Evolutionary conservation across 2,113 vertebrate genomes (phyloP).

Genomic region (Odocoileus virginianus): DNA sequence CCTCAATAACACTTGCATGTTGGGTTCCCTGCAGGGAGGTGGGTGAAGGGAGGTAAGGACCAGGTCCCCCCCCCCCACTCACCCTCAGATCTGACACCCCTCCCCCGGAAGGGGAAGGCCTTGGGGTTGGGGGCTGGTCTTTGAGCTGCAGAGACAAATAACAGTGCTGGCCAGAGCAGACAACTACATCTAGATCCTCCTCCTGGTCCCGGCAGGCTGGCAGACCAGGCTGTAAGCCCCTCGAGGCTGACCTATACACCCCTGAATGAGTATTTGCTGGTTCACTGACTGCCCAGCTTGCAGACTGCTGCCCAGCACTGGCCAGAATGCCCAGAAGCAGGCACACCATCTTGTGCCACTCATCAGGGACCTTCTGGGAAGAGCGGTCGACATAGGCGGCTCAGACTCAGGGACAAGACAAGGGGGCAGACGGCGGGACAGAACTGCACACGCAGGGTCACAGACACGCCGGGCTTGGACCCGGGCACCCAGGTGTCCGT

Average conservation of each 20-base stretch:
- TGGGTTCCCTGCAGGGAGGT: background rate
- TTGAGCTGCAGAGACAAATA: background rate
- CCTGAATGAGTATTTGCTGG: background rate
- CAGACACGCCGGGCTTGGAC: background rate
- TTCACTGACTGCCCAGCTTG: background rate
- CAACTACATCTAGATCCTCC: fast-evolving
- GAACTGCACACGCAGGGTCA: fast-evolving
- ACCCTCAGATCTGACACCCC: background rate
- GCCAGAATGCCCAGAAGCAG: background rate
- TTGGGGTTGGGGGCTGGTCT: background rate
- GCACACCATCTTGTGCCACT: background rate
- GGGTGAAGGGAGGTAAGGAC: too few relatives aligned
- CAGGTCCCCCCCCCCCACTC: fast-evolving
- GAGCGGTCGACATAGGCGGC: background rate
- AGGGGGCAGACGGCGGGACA: background rate
- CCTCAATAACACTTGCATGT: background rate
- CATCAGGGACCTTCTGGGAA: background rate
- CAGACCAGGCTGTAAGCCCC: background rate
- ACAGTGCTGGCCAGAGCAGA: background rate
- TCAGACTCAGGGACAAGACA: background rate
- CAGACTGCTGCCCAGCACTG: background rate
- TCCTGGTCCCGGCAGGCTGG: background rate
- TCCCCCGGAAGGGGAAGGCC: background rate
- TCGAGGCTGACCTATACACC: background rate
- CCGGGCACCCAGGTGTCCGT: fast-evolving